Conservation (phyloP, 2,113 vertebrate species). For the Mustelus asterias region DNA sequence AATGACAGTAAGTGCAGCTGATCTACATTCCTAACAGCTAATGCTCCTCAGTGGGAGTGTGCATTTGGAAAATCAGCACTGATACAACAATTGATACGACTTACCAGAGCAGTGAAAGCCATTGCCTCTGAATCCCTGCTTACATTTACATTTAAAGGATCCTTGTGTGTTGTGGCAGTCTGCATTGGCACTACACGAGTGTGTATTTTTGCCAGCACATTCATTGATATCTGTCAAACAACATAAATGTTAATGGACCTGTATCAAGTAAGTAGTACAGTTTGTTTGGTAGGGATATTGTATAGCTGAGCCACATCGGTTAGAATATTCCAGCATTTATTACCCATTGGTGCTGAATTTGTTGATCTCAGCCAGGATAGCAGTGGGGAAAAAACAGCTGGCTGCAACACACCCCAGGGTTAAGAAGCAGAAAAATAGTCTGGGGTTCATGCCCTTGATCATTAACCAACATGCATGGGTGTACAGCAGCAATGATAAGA, state of each 20-base stretch:
- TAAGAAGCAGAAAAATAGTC: not conserved
- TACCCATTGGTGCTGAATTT: not conserved
- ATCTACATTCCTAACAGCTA: not conserved
- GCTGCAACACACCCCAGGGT: not conserved
- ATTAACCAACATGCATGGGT: not conserved
- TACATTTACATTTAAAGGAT: conserved; percentile 86
- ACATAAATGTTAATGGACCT: conserved; percentile 10
- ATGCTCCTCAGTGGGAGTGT: not conserved
- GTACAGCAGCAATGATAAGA: not conserved
- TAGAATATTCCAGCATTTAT: not conserved
- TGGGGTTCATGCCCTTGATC: not conserved
- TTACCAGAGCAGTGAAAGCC: conserved; percentile 82
- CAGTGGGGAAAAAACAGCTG: not conserved
- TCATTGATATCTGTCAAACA: conserved; percentile 78
- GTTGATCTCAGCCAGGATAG: not conserved
- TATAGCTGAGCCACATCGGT: not conserved
- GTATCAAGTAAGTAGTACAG: not conserved
- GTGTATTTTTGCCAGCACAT: conserved; percentile 58
- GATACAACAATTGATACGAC: conserved; percentile 40
- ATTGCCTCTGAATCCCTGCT: conserved; percentile 77
- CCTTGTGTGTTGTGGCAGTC: conserved; percentile 81
- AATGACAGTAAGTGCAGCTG: not conserved
- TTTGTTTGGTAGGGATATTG: not conserved
- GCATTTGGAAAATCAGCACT: not conserved
- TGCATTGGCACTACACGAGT: conserved; percentile 74